phyloP scores from a whole-genome alignment of 2,888 invertebrate genomes.

The Idaea straminata region DNA sequence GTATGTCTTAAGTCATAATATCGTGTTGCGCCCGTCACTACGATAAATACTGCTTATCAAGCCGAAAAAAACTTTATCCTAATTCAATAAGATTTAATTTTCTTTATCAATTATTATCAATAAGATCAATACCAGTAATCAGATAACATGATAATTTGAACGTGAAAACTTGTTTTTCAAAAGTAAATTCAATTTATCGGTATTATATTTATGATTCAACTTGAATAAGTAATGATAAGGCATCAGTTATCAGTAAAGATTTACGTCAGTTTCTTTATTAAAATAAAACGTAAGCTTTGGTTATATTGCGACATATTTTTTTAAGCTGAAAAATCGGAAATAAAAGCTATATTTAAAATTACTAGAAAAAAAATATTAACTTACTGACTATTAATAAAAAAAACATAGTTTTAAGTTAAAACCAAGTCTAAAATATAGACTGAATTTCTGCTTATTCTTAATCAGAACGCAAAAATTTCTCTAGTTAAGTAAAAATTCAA shows the following conservation, averaged over 20 bases:
- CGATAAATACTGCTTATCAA: neutral
- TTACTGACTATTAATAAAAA: neutral
- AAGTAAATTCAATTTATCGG: neutral
- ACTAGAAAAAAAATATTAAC: neutral
- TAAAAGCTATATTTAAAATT: neutral
- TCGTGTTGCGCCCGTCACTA: neutral
- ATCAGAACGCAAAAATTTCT: too few relatives aligned
- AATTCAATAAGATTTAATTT: neutral
- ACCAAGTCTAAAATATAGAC: too few relatives aligned
- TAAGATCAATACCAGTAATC: neutral
- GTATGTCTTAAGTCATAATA: too few relatives aligned
- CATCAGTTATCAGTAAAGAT: neutral
- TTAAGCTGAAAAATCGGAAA: neutral
- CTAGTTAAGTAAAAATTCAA: too few relatives aligned
- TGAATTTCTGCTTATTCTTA: too few relatives aligned
- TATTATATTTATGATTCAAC: constrained; percentile 3
- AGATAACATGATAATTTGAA: neutral
- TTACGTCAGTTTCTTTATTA: neutral
- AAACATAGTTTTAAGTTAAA: too few relatives aligned
- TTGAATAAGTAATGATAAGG: neutral
- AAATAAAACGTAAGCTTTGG: neutral
- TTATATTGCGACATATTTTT: neutral
- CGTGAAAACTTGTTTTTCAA: neutral
- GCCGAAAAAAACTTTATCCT: neutral
- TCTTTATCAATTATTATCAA: neutral